Evolutionary conservation across 2,797 vertebrate species (phyloP), one percentile per base, ranked within the genome.

Genomic region (Tachyglossus aculeatus): DNA sequence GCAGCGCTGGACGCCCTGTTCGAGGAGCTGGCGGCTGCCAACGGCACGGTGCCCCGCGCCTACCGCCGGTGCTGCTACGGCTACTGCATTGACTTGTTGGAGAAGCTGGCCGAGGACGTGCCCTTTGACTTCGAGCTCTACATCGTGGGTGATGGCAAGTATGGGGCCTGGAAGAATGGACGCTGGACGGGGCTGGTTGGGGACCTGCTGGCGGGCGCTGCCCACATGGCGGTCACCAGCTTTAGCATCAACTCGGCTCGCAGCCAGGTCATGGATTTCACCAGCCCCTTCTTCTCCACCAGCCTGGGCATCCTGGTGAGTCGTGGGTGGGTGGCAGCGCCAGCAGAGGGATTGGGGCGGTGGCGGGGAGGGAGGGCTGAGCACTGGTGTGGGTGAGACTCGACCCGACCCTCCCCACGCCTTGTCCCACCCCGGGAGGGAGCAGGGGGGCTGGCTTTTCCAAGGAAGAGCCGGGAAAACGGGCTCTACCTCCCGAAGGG

Each of bases 271-370:
- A 93, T 98, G 0, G 96, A 98, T 77, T 98, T 98, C 91, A 98
- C 96, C 71, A 96, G 95, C 33, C 96, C 96, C 13, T 98, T 98
- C 88, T 97, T 97, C 88, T 97, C 96, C 80, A 98, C 96, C 81
- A 98, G 96, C 83, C 82, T 98, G 86, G 96, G 96, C 58, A 98
- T 98, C 87, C 80, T 96, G 80, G 96, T 96, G 74, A n/a, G n/a
- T n/a, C n/a, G n/a, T n/a, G n/a, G n/a, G n/a, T n/a, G n/a, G n/a
- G n/a, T n/a, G n/a, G n/a, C n/a, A n/a, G n/a, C n/a, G n/a, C n/a
- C n/a, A n/a, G n/a, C n/a, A n/a, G n/a, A n/a, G n/a, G n/a, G n/a
- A n/a, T n/a, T n/a, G n/a, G n/a, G n/a, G n/a, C n/a, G n/a, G n/a
- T n/a, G n/a, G n/a, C n/a, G n/a, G n/a, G n/a, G n/a, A n/a, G n/a